Evolutionary conservation across 92 coral and sea anemone genomes (phyloP), one percentile per base, ranked within the genome.

Genomic region (Meandrina meandrites): DNA sequence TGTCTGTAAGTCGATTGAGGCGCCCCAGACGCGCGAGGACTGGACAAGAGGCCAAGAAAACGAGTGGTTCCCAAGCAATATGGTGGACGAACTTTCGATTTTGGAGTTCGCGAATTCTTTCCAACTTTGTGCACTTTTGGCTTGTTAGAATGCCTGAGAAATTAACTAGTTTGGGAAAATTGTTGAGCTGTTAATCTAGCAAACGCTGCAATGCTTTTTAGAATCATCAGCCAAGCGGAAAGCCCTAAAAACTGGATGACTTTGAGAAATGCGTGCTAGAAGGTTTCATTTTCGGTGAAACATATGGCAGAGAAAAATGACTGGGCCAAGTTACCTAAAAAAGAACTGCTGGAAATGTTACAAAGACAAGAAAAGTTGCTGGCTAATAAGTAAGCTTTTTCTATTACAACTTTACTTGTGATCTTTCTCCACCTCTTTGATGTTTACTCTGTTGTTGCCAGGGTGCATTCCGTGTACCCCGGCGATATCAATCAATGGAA

Each of bases 351-450:
- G 17, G 98, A 93, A 78, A 94, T 91, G 92, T 74, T 94, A 5
- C 87, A 79, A 47, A 94, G 98, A 76, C 96, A 94, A 83, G 92
- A 94, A 37, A 94, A 91, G 82, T 42, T 94, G 47, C 88, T 88
- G 24, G 62, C 77, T 0, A 94, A 93, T 72, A 91, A 86, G 98
- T 94, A 82, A 60, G 89, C 40, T 72, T 37, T n/a, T 30, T 27
- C n/a, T 24, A 1, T 36, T 28, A 48, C 8, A n/a, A n/a, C n/a
- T 66, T 13, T 18, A 78, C 40, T 22, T 30, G 30, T 14, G 81
- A 58, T 12, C 21, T 17, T 22, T 22, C 17, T 6, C 34, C 17
- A 11, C 19, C 53, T 48, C 53, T 48, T 12, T 48, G 9, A 48
- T 8, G 53, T 13, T n/a, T 9, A 12, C 53, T 48, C 53, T 48